Base-by-base conservation (phyloP, 2,113 vertebrate species). In the Halcyon senegalensis region DNA sequence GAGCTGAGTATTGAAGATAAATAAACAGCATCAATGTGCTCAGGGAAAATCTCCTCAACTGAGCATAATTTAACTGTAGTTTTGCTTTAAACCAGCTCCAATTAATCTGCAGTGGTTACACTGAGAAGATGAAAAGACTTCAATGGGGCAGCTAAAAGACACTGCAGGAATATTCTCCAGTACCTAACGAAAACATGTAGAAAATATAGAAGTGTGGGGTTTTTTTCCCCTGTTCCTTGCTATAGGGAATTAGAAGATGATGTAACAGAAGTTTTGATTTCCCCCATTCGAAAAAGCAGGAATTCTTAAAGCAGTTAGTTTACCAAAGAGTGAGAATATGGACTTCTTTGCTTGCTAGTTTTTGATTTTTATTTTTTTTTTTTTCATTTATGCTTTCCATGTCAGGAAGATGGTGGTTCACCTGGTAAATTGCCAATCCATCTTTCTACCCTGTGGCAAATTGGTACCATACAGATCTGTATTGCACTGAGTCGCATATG, bases 291-390 rank as follows among this genome's bases (percentile, higher is more conserved):
- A 5, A 82, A 66, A 84, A n/a, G 7, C 2, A 94, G 48, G 60
- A 80, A 90, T 96, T 97, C 90, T 89, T 97, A 88, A 97, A 97
- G 53, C 69, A 93, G 15, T 58, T 31, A 58, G 56, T 58, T 58
- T 58, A 58, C 30, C 31, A 58, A 55, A 55, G 16, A 58, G 18
- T 58, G 56, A 58, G 31, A n/a, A 58, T 19, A n/a, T 58, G 31
- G 55, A 11, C 30, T 13, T 58, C 31, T 58, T 96, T 97, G 10
- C 20, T 87, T 30, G 3, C 28, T 53, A 8, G n/a, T 35, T 37
- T 51, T 53, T 53, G 13, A 4, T 53, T 53, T 13, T n/a, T n/a
- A n/a, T n/a, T n/a, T n/a, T n/a, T n/a, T n/a, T n/a, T n/a, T n/a
- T n/a, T 16, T 77, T 74, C 43, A 56, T 72, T 98, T 91, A 67